A percentile compares a stretch with the other conserved stretches of the same genome.
Conservation (phyloP, 2,113 vertebrate genomes). For the Donacobius atricapilla region DNA sequence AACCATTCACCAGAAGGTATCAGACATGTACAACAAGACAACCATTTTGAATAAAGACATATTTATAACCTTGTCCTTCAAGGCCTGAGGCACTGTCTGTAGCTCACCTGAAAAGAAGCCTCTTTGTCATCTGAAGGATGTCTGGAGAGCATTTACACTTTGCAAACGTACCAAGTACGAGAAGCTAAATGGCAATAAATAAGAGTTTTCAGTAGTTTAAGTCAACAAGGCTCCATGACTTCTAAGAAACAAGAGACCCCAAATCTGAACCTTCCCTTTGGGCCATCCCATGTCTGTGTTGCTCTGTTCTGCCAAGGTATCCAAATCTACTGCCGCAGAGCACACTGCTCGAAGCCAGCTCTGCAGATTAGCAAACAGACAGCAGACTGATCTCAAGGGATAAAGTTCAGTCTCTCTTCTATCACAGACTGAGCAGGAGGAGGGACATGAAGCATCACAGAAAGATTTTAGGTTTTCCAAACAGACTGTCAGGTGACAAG, state of each 20-base stretch:
- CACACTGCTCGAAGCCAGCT: neutral
- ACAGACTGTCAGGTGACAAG: neutral
- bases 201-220: neutral
- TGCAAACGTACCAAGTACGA: accelerated
- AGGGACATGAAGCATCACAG: neutral
- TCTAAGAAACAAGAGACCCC: neutral
- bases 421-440: neutral
- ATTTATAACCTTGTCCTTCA: neutral
- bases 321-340: neutral
- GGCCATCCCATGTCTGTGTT: accelerated
- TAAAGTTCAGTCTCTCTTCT: neutral
- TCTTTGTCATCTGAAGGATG: neutral
- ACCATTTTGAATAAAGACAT: neutral
- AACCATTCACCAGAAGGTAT: neutral
- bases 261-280: neutral
- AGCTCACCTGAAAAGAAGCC: neutral
- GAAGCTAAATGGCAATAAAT: neutral
- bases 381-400: neutral
- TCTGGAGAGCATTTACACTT: neutral
- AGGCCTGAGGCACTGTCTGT: neutral
- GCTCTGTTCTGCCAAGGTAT: accelerated
- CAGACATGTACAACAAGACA: neutral
- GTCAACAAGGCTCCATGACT: neutral
- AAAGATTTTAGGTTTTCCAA: neutral
- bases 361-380: neutral